A percentile compares a stretch with the other conserved stretches of the same genome.
These are phyloP conservation scores for Priocnemis perturbator DNA, from an alignment of 2,888 invertebrate species.

Conservation along the genomic window DNA sequence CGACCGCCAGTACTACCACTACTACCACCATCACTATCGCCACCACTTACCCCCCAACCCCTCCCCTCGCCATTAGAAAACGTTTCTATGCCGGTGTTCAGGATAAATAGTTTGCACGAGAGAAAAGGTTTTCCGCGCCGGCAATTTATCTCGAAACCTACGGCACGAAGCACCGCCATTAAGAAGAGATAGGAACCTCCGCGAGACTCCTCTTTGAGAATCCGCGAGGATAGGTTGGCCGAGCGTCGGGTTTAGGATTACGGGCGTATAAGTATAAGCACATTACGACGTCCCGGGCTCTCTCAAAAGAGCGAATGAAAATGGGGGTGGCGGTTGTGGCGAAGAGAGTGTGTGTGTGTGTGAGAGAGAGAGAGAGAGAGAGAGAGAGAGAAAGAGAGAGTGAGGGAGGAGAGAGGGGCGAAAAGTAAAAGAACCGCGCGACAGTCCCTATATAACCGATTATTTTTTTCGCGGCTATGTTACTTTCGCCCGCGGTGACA, in stretches of 20 bases:
- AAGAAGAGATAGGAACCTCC: conserved; percentile 57
- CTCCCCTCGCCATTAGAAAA: conserved; percentile 47
- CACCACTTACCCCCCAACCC: conserved; percentile 4
- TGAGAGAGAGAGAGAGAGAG: neutral
- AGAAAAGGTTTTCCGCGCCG: conserved; percentile 50
- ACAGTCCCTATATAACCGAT: neutral
- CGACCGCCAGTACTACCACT: too few species aligned
- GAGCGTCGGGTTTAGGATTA: conserved; percentile 10
- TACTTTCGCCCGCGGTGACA: neutral
- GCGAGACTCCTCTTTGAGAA: neutral
- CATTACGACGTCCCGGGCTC: conserved; percentile 9
- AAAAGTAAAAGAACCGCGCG: too few species aligned
- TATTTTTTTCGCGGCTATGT: conserved; percentile 8
- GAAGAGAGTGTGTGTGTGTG: neutral
- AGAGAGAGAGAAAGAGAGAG: neutral
- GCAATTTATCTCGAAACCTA: conserved; percentile 57
- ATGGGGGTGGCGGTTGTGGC: neutral
- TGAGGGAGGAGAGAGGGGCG: neutral
- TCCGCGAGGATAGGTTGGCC: neutral
- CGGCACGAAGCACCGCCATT: conserved; percentile 59
- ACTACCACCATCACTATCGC: neutral
- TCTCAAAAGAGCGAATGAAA: conserved; percentile 5
- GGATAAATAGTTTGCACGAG: conserved; percentile 56
- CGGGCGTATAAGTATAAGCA: conserved; percentile 20
- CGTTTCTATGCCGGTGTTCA: conserved; percentile 48